Conservation (phyloP, 2,888 invertebrate species). For the Villa cingulata region DNA sequence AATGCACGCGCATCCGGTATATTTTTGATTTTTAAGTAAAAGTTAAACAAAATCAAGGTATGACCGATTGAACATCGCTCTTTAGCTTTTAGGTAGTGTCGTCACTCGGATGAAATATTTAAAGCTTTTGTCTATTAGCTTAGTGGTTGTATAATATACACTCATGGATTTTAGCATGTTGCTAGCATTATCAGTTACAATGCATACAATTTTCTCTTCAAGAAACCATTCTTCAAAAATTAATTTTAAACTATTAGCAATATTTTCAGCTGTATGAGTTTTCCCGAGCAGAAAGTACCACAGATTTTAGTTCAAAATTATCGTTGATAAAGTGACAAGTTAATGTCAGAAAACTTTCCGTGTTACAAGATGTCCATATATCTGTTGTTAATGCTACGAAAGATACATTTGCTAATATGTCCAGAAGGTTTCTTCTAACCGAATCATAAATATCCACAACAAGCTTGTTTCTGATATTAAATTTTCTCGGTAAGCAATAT, state of each 20-base stretch:
- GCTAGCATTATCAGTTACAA: background rate
- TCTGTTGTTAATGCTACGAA: background rate
- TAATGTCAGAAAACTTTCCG: background rate
- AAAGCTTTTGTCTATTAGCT: too few species aligned
- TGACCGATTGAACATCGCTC: too few species aligned
- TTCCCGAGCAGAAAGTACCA: background rate
- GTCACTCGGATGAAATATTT: too few species aligned
- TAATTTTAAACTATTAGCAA: background rate
- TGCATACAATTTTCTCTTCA: background rate
- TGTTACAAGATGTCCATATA: background rate
- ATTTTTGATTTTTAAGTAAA: too few species aligned
- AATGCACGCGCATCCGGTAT: too few species aligned
- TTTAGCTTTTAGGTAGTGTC: too few species aligned
- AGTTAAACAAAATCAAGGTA: too few species aligned
- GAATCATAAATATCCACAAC: background rate
- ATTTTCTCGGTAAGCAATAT: background rate
- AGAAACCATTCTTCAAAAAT: background rate
- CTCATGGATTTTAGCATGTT: too few species aligned
- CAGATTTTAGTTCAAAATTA: background rate
- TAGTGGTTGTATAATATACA: too few species aligned
- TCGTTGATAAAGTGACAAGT: conserved; percentile 1
- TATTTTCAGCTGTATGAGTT: background rate
- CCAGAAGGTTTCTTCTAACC: background rate
- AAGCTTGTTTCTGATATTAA: background rate
- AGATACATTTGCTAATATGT: background rate